Evolutionary conservation across 2,888 invertebrate genomes (phyloP), one percentile per base, ranked within the genome.

Genomic region (Andrena camellia): DNA sequence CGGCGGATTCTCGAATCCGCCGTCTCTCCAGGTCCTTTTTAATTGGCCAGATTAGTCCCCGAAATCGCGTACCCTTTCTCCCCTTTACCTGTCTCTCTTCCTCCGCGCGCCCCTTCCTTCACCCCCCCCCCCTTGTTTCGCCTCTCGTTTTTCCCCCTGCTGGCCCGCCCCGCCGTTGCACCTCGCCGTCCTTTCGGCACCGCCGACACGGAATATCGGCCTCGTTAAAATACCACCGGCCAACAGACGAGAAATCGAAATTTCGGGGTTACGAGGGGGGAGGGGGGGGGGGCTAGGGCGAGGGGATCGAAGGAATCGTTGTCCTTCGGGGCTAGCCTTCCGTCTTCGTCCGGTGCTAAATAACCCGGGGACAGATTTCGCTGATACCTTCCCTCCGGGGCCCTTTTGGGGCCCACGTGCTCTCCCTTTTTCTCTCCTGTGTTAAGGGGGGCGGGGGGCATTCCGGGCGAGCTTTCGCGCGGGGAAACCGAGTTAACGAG

Each of bases 211-310:
- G 92, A 92, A 92, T 93, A 93, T 93, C 92, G 92, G 90, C 92
- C 93, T 94, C 94, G 94, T 94, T 94, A 94, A 94, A 94, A 94
- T 94, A 93, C 94, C 93, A 84, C 63, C 84, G 84, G 89, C 76
- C 59, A 66, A 23, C 57, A 57, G 57, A 23, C 64, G 92, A 91
- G 92, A 91, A 93, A 93, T 93, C 93, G 93, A 94, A 94, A 94
- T 94, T 93, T 93, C 93, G 91, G 90, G 91, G 90, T 93, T 93
- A 92, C 90, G 73, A 75, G 74, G 63, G 62, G 35, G 20, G 7
- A n/a, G n/a, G 50, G 50, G 33, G 10, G 17, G 31, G 57, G 20
- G 17, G n/a, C 13, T 6, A 10, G 8, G 67, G 52, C 20, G 42
- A 26, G 42, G 29, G 20, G 17, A 13, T 29, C 68, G 31, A 66